Conservation (phyloP, 2,113 vertebrate genomes). For the Lycaon pictus region DNA sequence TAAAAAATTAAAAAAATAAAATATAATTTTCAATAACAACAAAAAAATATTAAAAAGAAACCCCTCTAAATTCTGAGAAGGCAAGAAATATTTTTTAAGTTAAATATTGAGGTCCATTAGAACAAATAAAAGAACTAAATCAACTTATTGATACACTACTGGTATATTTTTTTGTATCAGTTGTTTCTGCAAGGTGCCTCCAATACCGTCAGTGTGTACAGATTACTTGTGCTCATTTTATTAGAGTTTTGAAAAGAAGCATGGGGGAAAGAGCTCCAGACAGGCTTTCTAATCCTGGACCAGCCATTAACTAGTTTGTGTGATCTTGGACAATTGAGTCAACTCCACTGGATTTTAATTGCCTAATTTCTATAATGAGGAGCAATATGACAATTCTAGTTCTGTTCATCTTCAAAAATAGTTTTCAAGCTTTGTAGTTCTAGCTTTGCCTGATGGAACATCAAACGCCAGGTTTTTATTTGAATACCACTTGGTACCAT, state of each 20-base stretch:
- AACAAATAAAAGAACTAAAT: constrained; percentile 31
- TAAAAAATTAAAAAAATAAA: too few species aligned
- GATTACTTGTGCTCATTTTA: constrained; percentile 49
- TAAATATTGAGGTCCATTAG: constrained; percentile 40
- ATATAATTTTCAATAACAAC: too few species aligned
- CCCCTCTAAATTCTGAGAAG: constrained; percentile 11
- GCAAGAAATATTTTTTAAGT: background rate
- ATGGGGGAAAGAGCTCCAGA: background rate
- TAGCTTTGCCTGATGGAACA: background rate
- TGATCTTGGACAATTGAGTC: constrained; percentile 29
- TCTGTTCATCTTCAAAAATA: constrained; percentile 36
- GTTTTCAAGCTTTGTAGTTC: constrained; percentile 31
- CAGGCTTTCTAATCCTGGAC: background rate
- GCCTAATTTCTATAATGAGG: constrained; percentile 53
- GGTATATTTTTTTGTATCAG: background rate
- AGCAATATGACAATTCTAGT: constrained; percentile 18
- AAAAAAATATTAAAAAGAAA: background rate
- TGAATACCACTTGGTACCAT: background rate
- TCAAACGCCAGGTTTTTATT: constrained; percentile 33
- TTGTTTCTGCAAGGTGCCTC: background rate
- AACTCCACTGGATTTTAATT: constrained; percentile 21
- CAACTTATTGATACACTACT: background rate
- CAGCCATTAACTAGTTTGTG: background rate
- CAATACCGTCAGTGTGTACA: background rate
- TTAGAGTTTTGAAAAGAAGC: background rate